Evolutionary conservation across 2,888 invertebrate species (phyloP).

Genomic region (Stictocephala bisonia): DNA sequence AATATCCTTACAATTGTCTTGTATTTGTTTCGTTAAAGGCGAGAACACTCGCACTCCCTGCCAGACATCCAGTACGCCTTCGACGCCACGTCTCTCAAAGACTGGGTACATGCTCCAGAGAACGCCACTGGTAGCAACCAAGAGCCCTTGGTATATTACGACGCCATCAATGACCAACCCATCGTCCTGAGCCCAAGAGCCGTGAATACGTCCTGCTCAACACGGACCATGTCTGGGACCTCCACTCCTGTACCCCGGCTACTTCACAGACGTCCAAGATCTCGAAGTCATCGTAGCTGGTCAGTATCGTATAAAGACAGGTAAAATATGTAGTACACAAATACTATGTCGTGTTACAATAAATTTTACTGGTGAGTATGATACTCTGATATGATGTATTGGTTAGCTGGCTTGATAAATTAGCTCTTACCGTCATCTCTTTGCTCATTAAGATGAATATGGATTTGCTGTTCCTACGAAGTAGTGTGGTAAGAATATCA

Average conservation of each 20-base stretch:
- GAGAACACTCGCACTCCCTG: conserved; percentile 58
- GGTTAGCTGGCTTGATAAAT: too few relatives aligned
- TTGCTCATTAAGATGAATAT: too few relatives aligned
- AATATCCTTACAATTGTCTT: too few relatives aligned
- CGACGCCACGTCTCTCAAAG: conserved; percentile 69
- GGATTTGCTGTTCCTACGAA: too few relatives aligned
- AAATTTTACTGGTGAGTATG: too few relatives aligned
- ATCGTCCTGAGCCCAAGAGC: conserved; percentile 73
- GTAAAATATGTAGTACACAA: too few relatives aligned
- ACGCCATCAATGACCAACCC: conserved; percentile 68
- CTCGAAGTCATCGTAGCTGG: conserved; percentile 64
- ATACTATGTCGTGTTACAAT: too few relatives aligned
- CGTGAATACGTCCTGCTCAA: conserved; percentile 73
- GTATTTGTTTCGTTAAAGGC: too few relatives aligned
- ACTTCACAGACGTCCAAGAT: conserved; percentile 68
- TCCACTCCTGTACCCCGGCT: conserved; percentile 79
- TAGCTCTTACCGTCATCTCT: too few relatives aligned
- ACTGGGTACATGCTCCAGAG: conserved; percentile 71
- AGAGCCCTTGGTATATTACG: conserved; percentile 72
- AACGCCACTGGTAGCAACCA: conserved; percentile 66
- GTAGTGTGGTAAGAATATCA: too few relatives aligned
- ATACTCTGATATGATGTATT: too few relatives aligned
- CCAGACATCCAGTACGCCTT: conserved; percentile 78
- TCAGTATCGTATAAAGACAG: too few relatives aligned
- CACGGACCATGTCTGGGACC: conserved; percentile 76